Conservation (phyloP, 2,113 vertebrate species). For the Malurus alboscapulatus region DNA sequence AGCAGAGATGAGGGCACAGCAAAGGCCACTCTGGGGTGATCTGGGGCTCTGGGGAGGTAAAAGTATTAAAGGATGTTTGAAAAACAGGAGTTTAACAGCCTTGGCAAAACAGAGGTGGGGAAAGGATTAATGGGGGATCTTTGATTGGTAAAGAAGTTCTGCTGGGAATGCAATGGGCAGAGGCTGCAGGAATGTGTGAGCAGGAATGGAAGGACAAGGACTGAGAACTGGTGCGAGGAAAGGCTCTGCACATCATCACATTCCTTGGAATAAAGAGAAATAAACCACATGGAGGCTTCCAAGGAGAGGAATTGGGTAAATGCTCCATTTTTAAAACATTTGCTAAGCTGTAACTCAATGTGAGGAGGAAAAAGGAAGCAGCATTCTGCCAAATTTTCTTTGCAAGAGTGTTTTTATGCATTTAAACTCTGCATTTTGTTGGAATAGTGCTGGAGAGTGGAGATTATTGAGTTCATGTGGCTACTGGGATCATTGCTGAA, state of each 20-base stretch:
- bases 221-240: neutral
- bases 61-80: neutral
- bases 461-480: neutral
- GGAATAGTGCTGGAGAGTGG: neutral
- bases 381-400: neutral
- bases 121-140: neutral
- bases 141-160: neutral
- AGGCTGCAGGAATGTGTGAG: neutral
- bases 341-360: neutral
- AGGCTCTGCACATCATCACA: neutral
- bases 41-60: neutral
- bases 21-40: neutral
- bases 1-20: neutral
- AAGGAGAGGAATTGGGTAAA: neutral
- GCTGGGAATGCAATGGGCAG: neutral
- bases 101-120: neutral
- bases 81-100: neutral
- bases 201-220: neutral
- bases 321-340: neutral
- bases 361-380: neutral
- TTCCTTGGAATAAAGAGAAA: neutral
- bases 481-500: neutral
- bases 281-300: neutral
- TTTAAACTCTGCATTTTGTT: neutral
- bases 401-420: neutral